These are phyloP conservation scores for Ctenosaura bakeri DNA, from an alignment of 2,797 vertebrate genomes.

Conservation along the genomic window DNA sequence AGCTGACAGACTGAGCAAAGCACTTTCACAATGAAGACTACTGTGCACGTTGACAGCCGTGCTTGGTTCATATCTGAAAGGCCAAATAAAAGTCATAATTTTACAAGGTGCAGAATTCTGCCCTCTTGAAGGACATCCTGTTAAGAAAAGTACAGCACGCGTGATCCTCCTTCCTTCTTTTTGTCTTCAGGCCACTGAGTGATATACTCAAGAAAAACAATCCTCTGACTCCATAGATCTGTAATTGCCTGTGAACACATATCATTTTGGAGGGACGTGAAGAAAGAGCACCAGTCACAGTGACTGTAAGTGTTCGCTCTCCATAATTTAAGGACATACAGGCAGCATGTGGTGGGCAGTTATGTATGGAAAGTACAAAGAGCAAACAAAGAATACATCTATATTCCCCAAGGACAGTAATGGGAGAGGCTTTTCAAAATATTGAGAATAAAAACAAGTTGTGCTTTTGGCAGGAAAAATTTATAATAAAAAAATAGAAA, in stretches of 20 bases:
- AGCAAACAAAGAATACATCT: slow-evolving; percentile 61
- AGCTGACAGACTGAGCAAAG: slow-evolving; percentile 76
- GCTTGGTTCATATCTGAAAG: slow-evolving; percentile 75
- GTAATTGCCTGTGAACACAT: slow-evolving; percentile 70
- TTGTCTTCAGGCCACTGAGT: slow-evolving; percentile 59
- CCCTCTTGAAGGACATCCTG: slow-evolving; percentile 72
- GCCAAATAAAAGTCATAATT: slow-evolving; percentile 78
- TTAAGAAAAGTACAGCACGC: slow-evolving; percentile 57
- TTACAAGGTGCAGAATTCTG: slow-evolving; percentile 65
- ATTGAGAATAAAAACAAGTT: slow-evolving; percentile 51
- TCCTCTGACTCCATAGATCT: slow-evolving; percentile 52
- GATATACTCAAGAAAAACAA: slow-evolving; percentile 58
- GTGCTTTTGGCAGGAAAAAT: slow-evolving; percentile 37
- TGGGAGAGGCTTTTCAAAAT: slow-evolving; percentile 58
- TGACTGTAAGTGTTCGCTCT: slow-evolving; percentile 55
- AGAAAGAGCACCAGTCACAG: slow-evolving; percentile 60
- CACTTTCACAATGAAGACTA: slow-evolving; percentile 73
- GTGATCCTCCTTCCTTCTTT: slow-evolving; percentile 61
- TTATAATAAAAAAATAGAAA: slow-evolving; percentile 21
- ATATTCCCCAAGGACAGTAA: slow-evolving; percentile 56
- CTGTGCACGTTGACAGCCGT: slow-evolving; percentile 69
- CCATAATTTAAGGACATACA: slow-evolving; percentile 63
- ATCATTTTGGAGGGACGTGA: slow-evolving; percentile 68
- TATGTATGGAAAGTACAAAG: slow-evolving; percentile 59
- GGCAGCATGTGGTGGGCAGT: slow-evolving; percentile 64